Conservation (phyloP, 2,888 invertebrate genomes). For the Synanthedon andrenaeformis region DNA sequence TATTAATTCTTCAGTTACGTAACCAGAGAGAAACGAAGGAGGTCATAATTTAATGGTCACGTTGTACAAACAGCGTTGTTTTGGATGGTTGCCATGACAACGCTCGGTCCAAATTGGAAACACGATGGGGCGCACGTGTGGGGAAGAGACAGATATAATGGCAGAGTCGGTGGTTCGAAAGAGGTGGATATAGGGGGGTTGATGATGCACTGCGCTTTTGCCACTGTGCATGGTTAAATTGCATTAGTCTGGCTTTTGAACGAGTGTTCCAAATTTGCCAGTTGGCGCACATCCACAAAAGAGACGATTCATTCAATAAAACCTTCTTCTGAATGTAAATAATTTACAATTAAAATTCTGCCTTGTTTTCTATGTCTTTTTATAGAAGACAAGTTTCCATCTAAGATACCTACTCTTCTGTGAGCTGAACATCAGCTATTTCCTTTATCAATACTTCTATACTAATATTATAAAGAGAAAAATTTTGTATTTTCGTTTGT, state of each 20-base stretch:
- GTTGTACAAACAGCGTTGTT: slow-evolving; percentile 36
- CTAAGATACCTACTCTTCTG: too few relatives aligned
- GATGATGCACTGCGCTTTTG: slow-evolving; percentile 46
- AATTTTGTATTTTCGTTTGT: too few relatives aligned
- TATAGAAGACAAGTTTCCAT: too few relatives aligned
- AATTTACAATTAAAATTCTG: too few relatives aligned
- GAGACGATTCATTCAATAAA: background rate
- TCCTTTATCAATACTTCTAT: too few relatives aligned
- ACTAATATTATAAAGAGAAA: too few relatives aligned
- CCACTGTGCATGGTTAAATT: slow-evolving; percentile 46
- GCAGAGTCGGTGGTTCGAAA: slow-evolving; percentile 12
- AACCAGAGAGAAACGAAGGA: slow-evolving; percentile 9
- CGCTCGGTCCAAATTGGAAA: slow-evolving; percentile 43
- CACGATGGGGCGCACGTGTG: slow-evolving; percentile 33
- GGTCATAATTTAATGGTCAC: slow-evolving; percentile 36
- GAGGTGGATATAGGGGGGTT: slow-evolving; percentile 29
- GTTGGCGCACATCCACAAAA: slow-evolving; percentile 1
- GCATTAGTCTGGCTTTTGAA: slow-evolving; percentile 46
- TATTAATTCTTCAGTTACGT: background rate
- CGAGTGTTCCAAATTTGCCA: slow-evolving; percentile 21
- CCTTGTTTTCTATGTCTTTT: too few relatives aligned
- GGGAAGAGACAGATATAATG: slow-evolving; percentile 15
- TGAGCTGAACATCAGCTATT: too few relatives aligned
- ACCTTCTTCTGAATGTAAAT: too few relatives aligned
- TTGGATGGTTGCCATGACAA: slow-evolving; percentile 53